phyloP scores from a whole-genome alignment of 2,113 vertebrate genomes.

The Corydoras maculifer region DNA sequence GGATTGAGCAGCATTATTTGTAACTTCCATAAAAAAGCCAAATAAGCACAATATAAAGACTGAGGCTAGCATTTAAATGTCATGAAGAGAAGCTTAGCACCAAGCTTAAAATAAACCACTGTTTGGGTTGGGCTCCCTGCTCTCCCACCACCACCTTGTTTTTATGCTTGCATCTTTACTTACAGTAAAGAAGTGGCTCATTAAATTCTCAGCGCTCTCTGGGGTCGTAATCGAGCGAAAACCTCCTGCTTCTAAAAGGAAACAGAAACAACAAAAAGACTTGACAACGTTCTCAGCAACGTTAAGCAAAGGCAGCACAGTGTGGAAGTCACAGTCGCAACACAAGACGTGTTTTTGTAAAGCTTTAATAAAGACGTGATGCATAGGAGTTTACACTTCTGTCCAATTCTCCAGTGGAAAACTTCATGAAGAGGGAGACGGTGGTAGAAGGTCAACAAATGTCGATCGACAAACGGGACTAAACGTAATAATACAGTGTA shows the following conservation, averaged over 20 bases:
- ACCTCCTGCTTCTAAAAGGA: conserved; percentile 33
- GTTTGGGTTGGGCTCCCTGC: conserved; percentile 7
- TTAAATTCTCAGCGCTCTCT: conserved; percentile 53
- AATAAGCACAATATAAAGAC: conserved; percentile 11
- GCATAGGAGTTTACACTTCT: conserved; percentile 57
- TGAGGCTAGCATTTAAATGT: conserved; percentile 22
- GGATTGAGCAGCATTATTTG: no score
- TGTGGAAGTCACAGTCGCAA: conserved; percentile 65
- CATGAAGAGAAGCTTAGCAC: conserved; percentile 22
- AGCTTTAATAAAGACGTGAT: conserved; percentile 61
- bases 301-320: not conserved
- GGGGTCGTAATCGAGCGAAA: conserved; percentile 42
- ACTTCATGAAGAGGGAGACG: conserved; percentile 41
- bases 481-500: conserved; percentile 62
- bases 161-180: not conserved
- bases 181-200: conserved; percentile 49
- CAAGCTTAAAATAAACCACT: conserved; percentile 29
- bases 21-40: not conserved
- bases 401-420: conserved; percentile 58
- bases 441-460: conserved; percentile 19
- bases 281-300: conserved; percentile 3
- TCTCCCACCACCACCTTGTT: conserved; percentile 22
- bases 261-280: not conserved
- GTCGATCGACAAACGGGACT: conserved; percentile 35
- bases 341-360: conserved; percentile 57